Evolutionary conservation across 1,140 invertebrate species (phyloP).

Genomic region (Mya arenaria): DNA sequence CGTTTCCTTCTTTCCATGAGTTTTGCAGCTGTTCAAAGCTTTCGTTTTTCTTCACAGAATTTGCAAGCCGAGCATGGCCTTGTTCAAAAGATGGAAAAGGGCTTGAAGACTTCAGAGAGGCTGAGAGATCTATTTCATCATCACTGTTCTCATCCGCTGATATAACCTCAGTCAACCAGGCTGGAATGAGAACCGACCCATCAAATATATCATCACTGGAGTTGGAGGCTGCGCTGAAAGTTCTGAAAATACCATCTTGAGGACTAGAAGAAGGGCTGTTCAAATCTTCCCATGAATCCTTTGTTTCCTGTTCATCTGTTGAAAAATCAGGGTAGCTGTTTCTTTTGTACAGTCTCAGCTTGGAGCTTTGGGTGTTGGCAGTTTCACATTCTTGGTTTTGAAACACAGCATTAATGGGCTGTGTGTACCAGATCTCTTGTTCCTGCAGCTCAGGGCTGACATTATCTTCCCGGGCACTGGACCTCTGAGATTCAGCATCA

Average conservation of each 20-base stretch:
- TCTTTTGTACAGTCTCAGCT: conserved; percentile 65
- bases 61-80: not conserved
- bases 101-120: conserved; percentile 43
- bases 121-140: not conserved
- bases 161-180: conserved; percentile 45
- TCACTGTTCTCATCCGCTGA: conserved; percentile 31
- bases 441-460: conserved; percentile 69
- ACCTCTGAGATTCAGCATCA: not conserved
- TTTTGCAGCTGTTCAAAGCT: not conserved
- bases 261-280: conserved; percentile 16
- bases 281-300: conserved; percentile 7
- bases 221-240: conserved; percentile 21
- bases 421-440: conserved; percentile 70
- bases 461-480: conserved; percentile 48
- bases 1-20: not conserved
- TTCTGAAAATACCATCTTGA: not conserved
- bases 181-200: conserved; percentile 44
- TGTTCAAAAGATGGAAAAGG: conserved; percentile 22
- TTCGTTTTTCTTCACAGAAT: not conserved
- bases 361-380: conserved; percentile 27
- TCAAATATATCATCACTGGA: conserved; percentile 39
- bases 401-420: conserved; percentile 66
- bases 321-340: conserved; percentile 64
- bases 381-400: conserved; percentile 47
- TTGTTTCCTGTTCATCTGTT: not conserved